Conservation (phyloP, 53 echinoderm and acorn worm species). For the Paracentrotus lividus region DNA sequence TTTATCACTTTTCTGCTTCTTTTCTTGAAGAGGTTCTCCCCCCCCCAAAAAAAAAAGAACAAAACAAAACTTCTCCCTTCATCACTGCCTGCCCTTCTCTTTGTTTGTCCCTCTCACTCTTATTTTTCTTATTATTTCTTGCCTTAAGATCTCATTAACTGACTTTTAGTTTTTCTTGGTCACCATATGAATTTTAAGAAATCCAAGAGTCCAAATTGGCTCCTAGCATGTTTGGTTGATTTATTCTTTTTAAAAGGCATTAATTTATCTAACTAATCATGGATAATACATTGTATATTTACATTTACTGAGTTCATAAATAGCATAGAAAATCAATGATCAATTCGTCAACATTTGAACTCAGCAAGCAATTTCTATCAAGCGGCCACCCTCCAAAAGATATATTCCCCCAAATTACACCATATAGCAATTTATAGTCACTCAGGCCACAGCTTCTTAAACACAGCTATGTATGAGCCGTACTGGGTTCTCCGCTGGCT, state of each 20-base stretch:
- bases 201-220: too few relatives aligned
- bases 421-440: constrained; percentile 42
- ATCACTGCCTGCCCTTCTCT: too few relatives aligned
- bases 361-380: background rate
- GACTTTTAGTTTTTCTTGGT: too few relatives aligned
- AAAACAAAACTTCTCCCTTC: too few relatives aligned
- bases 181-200: too few relatives aligned
- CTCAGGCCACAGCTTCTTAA: background rate
- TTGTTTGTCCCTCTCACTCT: too few relatives aligned
- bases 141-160: too few relatives aligned
- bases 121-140: too few relatives aligned
- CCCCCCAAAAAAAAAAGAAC: too few relatives aligned
- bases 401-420: constrained; percentile 38
- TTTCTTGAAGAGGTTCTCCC: background rate
- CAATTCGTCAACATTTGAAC: background rate
- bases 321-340: background rate
- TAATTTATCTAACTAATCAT: too few relatives aligned
- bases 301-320: background rate
- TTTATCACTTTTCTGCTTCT: background rate
- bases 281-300: background rate
- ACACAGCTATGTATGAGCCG: background rate
- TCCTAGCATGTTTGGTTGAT: too few relatives aligned
- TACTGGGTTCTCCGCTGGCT: background rate
- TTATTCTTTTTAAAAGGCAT: too few relatives aligned
- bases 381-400: constrained; percentile 21